Conservation (phyloP, 2,888 invertebrate species). For the Euproctis similis region DNA sequence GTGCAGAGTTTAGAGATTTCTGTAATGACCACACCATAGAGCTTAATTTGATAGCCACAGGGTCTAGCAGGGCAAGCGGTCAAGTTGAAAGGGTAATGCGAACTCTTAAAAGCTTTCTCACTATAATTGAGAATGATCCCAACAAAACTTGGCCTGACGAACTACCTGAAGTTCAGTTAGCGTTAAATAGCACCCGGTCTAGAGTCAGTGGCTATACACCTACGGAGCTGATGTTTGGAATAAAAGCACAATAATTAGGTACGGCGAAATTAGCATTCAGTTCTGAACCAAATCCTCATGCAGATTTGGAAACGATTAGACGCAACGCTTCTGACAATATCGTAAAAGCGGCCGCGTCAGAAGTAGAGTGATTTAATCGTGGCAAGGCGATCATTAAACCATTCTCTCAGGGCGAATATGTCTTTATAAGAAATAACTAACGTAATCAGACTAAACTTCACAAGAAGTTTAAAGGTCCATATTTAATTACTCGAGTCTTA, state of each 20-base stretch:
- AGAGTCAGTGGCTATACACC: constrained; percentile 11
- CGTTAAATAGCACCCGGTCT: constrained; percentile 13
- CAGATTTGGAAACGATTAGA: constrained; percentile 1
- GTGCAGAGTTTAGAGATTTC: background rate
- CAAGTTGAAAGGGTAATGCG: constrained; percentile 4
- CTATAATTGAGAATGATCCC: constrained; percentile 4
- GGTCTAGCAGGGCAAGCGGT: constrained; percentile 6
- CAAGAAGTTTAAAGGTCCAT: background rate
- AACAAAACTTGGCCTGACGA: constrained; percentile 15
- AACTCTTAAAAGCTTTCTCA: constrained; percentile 3
- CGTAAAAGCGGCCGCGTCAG: no score
- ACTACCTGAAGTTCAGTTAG: constrained; percentile 13
- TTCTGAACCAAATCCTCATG: background rate
- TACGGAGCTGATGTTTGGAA: constrained; percentile 13
- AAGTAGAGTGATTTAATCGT: background rate
- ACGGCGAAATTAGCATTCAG: no score
- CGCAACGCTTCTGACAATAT: constrained; percentile 1
- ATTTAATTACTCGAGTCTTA: background rate
- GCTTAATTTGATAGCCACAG: constrained; percentile 21
- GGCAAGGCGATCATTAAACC: no score
- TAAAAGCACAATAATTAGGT: constrained; percentile 5
- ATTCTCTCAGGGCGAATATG: background rate
- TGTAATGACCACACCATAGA: background rate
- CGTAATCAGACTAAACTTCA: background rate
- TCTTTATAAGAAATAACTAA: background rate